Base-by-base conservation (phyloP, 2,113 vertebrate genomes). In the Gobius niger region DNA sequence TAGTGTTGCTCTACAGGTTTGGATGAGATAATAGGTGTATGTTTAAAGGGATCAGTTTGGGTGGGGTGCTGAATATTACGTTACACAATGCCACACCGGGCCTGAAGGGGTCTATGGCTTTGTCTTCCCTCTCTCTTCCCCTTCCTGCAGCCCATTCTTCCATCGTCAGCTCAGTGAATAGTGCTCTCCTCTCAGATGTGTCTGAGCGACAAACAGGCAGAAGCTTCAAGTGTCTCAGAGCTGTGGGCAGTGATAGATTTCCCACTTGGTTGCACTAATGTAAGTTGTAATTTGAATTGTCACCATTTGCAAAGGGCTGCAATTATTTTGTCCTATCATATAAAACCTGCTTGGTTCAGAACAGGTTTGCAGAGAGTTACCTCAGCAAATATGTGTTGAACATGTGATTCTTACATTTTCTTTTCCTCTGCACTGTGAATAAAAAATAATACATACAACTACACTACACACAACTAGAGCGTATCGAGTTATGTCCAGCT, bases 11-110 rank as follows among this genome's bases (percentile, higher is more conserved):
- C 14, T 60, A 63, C 74, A 19, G 65, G 64, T 76, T 83, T 65
- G 44, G 53, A 51, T 61, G 40, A 49, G 47, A 80, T 53, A 79
- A 66, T 15, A 68, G 73, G 66, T 52, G 70, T 64, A 72, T 73
- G 81, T 86, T 82, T 74, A 86, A 85, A 83, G 69, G 73, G 76
- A 85, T 88, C 70, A 80, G 61, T 65, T 57, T 77, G 89, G 90
- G 90, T 87, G 90, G 87, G 83, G 86, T 85, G 76, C 69, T 73
- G 24, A 60, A 73, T 83, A 78, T 89, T 88, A 73, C 75, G 61
- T 90, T 89, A 88, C 90, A 90, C 86, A 87, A 88, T 86, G 76
- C 47, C 62, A 80, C 82, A 77, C 82, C 77, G 75, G 72, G 72
- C 90, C 82, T 65, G 75, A 80, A 76, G 88, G 85, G 78, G 74